phyloP scores from a whole-genome alignment of 2,888 invertebrate genomes.

The Agrotis ipsilon region DNA sequence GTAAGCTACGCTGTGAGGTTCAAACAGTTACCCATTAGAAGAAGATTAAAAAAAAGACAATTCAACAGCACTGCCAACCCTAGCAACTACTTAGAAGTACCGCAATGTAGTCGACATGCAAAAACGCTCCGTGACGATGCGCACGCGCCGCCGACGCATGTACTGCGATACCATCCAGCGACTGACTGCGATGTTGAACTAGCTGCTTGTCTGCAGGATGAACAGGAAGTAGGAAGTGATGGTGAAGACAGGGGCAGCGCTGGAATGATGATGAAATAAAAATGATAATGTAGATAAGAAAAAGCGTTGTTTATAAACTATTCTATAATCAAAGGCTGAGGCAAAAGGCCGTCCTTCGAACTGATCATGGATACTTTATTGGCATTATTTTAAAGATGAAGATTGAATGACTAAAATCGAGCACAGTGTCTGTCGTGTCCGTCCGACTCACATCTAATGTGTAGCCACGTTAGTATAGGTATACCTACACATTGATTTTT shows the following conservation, averaged over 20 bases:
- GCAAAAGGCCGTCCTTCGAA: no score
- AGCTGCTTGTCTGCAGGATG: neutral
- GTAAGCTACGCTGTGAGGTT: no score
- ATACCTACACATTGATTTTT: neutral
- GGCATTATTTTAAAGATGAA: neutral
- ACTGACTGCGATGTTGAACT: constrained; percentile 15
- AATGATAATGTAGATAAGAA: no score
- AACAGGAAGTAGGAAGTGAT: neutral
- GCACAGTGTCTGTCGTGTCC: neutral
- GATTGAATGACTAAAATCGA: neutral
- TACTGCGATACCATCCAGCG: constrained; percentile 16
- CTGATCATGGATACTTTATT: no score
- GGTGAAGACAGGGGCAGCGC: neutral
- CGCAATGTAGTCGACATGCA: constrained; percentile 56
- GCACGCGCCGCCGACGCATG: constrained; percentile 42
- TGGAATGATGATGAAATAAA: neutral
- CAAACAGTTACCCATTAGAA: no score
- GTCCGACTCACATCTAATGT: neutral
- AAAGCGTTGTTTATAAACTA: neutral
- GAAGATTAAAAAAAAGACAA: neutral
- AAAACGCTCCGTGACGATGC: constrained; percentile 50
- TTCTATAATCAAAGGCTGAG: no score
- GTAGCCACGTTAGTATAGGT: neutral
- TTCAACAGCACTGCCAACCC: constrained; percentile 44
- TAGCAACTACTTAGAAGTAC: constrained; percentile 45